Base-by-base conservation (phyloP, 2,888 invertebrate genomes). In the Erebia ligea region DNA sequence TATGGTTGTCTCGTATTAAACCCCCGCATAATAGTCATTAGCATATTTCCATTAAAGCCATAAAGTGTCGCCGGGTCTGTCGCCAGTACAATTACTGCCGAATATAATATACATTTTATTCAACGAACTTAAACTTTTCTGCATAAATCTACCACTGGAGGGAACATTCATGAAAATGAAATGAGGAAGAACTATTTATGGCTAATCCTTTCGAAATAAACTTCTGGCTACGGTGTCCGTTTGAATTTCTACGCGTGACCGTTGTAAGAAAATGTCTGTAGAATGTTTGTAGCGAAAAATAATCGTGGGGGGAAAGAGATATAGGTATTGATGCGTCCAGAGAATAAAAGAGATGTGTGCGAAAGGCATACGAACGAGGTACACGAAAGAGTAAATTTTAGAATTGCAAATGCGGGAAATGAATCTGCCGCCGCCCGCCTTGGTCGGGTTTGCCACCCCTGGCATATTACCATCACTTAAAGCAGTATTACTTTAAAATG, bases 371-470 rank as follows among this genome's bases (percentile, higher is more conserved):
- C 79, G 81, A 82, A 83, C 81, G 82, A 84, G 83, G 79, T 83
- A 81, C 76, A 81, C 80, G 83, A 84, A 86, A 82, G 82, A 87
- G 86, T 86, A 83, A 85, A 88, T 90, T 91, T 92, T 92, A 90
- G 91, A 91, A 91, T 93, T 93, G 92, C 92, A 91, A 93, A 92
- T 92, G 80, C 86, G 86, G 86, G 85, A 89, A 91, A 90, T 91
- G 90, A 88, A 89, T 85, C 85, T 85, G 84, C 89, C 84, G 83
- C 84, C 80, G 84, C n/a, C n/a, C n/a, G n/a, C 83, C 84, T 85
- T 84, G 81, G 85, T 84, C 80, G 81, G 78, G 79, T 77, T 79
- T 78, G 80, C 86, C 83, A 81, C 86, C 85, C 85, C 84, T 83
- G 34, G 34, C 34, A 34, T 34, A 34, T 6, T 6, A 6, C 34